These are phyloP conservation scores for Platysternon megacephalum DNA, from an alignment of 2,113 vertebrate genomes.

Conservation along the genomic window DNA sequence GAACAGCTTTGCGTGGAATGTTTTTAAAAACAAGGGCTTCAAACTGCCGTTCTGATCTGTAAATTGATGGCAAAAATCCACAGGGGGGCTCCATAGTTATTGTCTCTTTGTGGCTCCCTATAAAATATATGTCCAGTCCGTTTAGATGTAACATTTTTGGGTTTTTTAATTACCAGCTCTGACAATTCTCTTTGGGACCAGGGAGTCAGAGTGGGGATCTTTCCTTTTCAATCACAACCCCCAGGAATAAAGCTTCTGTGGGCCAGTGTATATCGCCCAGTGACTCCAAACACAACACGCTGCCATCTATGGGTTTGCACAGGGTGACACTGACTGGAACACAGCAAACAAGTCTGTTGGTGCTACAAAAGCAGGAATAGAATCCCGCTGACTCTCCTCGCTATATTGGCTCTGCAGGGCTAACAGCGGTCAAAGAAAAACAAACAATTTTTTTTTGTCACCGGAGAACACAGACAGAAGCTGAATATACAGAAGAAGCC, in stretches of 20 bases:
- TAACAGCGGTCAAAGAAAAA: neutral
- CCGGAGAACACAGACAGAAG: neutral
- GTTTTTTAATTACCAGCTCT: neutral
- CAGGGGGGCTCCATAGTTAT: neutral
- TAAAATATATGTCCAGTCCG: neutral
- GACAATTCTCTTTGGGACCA: neutral
- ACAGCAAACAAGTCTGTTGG: neutral
- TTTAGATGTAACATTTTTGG: neutral
- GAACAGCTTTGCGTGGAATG: too few relatives aligned
- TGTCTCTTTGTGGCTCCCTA: neutral
- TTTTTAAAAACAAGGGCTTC: neutral
- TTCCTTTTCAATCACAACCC: neutral
- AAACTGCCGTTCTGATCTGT: neutral
- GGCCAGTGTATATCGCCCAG: too few relatives aligned
- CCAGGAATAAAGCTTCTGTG: neutral
- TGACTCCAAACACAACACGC: neutral
- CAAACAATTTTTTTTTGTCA: neutral
- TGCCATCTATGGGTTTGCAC: neutral
- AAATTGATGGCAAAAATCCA: neutral
- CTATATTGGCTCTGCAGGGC: neutral
- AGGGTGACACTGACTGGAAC: neutral
- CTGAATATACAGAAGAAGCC: neutral
- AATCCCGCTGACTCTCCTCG: neutral
- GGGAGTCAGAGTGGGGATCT: neutral
- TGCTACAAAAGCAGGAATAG: neutral